Conservation (phyloP, 1,140 invertebrate species). For the Drosophila subpulchrella region DNA sequence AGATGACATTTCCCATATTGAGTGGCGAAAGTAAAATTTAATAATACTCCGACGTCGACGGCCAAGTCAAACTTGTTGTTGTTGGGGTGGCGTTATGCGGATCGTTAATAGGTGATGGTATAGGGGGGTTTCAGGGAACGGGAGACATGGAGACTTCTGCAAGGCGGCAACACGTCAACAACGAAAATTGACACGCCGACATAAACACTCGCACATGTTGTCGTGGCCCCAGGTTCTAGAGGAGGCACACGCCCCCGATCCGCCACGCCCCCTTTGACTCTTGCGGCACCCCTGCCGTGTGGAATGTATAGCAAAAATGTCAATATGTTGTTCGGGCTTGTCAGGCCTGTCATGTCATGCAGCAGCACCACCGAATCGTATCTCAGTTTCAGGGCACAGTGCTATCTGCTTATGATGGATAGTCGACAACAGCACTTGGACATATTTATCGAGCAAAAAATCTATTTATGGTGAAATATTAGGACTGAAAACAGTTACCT, state of each 20-base stretch:
- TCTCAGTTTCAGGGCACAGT: conserved; percentile 63
- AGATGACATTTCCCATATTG: conserved; percentile 83
- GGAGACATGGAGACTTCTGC: conserved; percentile 28
- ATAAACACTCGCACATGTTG: conserved; percentile 79
- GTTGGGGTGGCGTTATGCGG: conserved; percentile 29
- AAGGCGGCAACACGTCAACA: conserved; percentile 75
- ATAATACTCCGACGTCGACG: conserved; percentile 71
- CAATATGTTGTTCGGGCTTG: conserved; percentile 80
- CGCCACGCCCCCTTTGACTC: conserved; percentile 8
- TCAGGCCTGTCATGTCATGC: conserved; percentile 78
- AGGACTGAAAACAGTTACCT: not conserved
- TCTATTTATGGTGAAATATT: not conserved
- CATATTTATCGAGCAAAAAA: not conserved
- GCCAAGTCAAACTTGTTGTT: conserved; percentile 55
- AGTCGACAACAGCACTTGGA: not conserved
- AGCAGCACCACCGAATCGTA: conserved; percentile 65
- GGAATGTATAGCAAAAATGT: conserved; percentile 82
- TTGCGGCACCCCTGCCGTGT: conserved; percentile 59
- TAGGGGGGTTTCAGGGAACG: conserved; percentile 1
- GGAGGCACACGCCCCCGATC: conserved; percentile 16
- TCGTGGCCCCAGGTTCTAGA: conserved; percentile 32
- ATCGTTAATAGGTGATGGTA: conserved; percentile 35
- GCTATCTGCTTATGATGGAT: not conserved
- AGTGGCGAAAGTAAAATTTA: conserved; percentile 83
- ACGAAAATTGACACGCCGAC: conserved; percentile 80